Base-by-base conservation (phyloP, 2,113 vertebrate species). In the Orthonyx spaldingii region DNA sequence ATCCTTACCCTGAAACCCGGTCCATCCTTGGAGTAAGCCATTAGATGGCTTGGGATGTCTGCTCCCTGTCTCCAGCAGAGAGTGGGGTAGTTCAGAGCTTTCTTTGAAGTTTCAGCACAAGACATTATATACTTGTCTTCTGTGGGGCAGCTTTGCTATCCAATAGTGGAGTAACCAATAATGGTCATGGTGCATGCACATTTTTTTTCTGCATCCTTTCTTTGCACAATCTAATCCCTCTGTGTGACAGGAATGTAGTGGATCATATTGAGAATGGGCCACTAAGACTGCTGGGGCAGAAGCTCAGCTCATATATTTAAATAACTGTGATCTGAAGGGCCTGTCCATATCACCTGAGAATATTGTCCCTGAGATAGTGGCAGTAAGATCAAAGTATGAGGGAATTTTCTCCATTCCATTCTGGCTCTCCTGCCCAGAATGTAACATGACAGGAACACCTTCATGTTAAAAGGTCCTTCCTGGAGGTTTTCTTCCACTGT, bases 151-250 rank as follows among this genome's bases (percentile, higher is more conserved):
- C 22, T 87, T 93, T 93, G 44, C 24, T 71, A 18, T 53, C 46
- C 26, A 13, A 13, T 3, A 39, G 42, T 9, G 35, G 21, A 77
- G 33, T 35, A 74, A 55, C 4, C 27, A 47, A 9, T 21, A 47
- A 55, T 49, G 30, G 5, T 64, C 30, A 47, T 33, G 16, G 18
- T 79, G 14, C 30, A 12, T 0, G 0, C 18, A 41, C 17, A 10
- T 13, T 33, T 37, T 1, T 0, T 61, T 60, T 72, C 37, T 72
- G 59, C 22, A 24, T 44, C 17, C 8, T 76, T 22, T 89, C 22
- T 28, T 77, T 79, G 70, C 28, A 80, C 53, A 83, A 76, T 33
- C 13, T 47, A 49, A 33, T 49, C 35, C 13, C 20, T 84, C 41
- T 7, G 3, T 20, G 9, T 39, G 23, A 71, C 53, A 39, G 13